phyloP scores from a whole-genome alignment of 1,140 invertebrate genomes.

The Ladona fulva region DNA sequence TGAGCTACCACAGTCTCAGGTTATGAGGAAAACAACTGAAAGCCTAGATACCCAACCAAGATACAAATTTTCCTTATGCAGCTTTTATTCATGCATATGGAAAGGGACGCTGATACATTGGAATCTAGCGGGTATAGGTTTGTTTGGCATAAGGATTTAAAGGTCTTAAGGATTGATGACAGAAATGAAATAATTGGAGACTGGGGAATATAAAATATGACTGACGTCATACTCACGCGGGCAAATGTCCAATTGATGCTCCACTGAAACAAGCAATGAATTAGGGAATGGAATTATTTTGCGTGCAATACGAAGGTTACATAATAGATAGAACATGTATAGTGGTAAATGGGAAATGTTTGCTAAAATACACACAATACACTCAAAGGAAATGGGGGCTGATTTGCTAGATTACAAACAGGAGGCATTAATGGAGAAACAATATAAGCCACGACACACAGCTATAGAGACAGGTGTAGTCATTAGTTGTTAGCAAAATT shows the following conservation, averaged over 20 bases:
- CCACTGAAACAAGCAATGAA: constrained; percentile 14
- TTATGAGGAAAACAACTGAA: background rate
- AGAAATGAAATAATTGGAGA: constrained; percentile 3
- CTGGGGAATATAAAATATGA: background rate
- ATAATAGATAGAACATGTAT: background rate
- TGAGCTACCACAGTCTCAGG: background rate
- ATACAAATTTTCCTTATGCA: background rate
- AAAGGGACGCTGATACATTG: background rate
- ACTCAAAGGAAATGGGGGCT: background rate
- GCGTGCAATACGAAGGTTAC: constrained; percentile 1
- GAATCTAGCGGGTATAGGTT: background rate
- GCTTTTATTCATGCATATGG: background rate
- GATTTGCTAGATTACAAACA: background rate
- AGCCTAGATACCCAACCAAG: background rate
- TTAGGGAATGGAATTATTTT: constrained; percentile 7
- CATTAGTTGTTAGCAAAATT: background rate
- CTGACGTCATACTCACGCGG: constrained; percentile 13
- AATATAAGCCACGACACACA: background rate
- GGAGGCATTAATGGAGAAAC: background rate
- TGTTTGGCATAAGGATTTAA: background rate
- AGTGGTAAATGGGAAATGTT: constrained; percentile 5
- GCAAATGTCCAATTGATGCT: constrained; percentile 14
- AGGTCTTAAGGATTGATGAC: background rate
- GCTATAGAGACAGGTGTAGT: background rate
- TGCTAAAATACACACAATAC: background rate